A percentile compares a stretch with the other conserved stretches of the same genome.
Conservation (phyloP, 92 coral and sea anemone species). For the Phymanthus crucifer region DNA sequence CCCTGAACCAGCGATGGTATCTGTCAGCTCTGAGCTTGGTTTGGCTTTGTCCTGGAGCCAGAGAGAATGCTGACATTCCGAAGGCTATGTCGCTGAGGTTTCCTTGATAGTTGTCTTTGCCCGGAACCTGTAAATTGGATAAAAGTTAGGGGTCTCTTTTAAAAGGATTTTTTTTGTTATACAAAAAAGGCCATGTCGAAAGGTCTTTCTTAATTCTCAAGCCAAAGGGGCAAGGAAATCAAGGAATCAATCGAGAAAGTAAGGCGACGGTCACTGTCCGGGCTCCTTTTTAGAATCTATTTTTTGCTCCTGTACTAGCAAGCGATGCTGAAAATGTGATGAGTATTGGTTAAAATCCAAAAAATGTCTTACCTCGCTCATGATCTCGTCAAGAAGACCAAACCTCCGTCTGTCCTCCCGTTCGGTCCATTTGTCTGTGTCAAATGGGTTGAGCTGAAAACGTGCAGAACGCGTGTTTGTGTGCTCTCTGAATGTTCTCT, state of each 20-base stretch:
- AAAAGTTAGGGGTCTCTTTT: too few relatives aligned
- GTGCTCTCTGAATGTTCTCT: conserved; percentile 39
- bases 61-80: conserved; percentile 56
- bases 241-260: too few relatives aligned
- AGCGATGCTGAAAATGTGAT: too few relatives aligned
- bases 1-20: conserved; percentile 89
- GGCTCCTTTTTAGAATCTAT: too few relatives aligned
- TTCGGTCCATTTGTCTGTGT: conserved; percentile 51
- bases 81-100: conserved; percentile 75
- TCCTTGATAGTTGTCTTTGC: conserved; percentile 79
- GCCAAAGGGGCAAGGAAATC: too few relatives aligned
- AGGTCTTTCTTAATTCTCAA: too few relatives aligned
- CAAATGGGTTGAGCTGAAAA: conserved; percentile 63
- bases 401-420: conserved; percentile 21
- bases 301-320: too few relatives aligned
- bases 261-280: too few relatives aligned
- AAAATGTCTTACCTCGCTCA: conserved; percentile 65
- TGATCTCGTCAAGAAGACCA: conserved; percentile 57
- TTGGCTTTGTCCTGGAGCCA: conserved; percentile 59
- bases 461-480: conserved; percentile 58
- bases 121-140: conserved; percentile 61
- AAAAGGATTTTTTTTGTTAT: too few relatives aligned
- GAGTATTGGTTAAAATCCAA: too few relatives aligned
- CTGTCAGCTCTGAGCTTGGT: conserved; percentile 60
- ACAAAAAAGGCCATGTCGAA: too few relatives aligned